Evolutionary conservation across 2,797 vertebrate genomes (phyloP).

Genomic region (Simalia tracyae): DNA sequence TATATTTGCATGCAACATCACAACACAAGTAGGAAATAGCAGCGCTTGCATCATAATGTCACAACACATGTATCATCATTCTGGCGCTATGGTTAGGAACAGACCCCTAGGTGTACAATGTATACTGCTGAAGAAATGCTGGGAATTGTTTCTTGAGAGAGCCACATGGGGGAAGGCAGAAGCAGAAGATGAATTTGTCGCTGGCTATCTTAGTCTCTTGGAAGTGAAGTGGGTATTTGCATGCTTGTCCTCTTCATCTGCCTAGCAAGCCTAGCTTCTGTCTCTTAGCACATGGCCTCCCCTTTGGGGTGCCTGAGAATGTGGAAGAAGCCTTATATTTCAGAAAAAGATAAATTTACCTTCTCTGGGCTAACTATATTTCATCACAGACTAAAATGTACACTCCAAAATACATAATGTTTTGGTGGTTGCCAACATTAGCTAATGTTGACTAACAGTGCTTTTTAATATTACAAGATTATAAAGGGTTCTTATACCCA

Average conservation of each 20-base stretch:
- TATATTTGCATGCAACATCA: not conserved
- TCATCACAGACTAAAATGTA: not conserved
- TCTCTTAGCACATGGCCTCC: not conserved
- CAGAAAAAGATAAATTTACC: not conserved
- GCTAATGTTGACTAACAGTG: not conserved
- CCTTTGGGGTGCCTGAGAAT: not conserved
- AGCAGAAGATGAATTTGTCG: not conserved
- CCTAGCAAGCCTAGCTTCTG: not conserved
- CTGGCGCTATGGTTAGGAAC: not conserved
- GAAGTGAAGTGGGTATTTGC: not conserved
- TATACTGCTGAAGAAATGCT: not conserved
- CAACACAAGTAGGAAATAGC: not conserved
- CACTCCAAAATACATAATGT: not conserved
- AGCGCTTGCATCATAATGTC: not conserved
- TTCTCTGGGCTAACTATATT: conserved; percentile 15
- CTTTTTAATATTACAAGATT: conserved; percentile 27
- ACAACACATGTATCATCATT: not conserved
- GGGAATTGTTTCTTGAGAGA: not conserved
- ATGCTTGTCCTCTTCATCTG: not conserved
- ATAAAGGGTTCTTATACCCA: not conserved
- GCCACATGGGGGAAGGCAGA: not conserved
- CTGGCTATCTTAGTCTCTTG: not conserved
- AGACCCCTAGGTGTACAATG: not conserved
- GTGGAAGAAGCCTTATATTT: not conserved
- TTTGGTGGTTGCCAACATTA: not conserved